A percentile compares a stretch with the other conserved stretches of the same genome.
Evolutionary conservation across 2,888 invertebrate species (phyloP).

Genomic region (Leptopilina myrica): DNA sequence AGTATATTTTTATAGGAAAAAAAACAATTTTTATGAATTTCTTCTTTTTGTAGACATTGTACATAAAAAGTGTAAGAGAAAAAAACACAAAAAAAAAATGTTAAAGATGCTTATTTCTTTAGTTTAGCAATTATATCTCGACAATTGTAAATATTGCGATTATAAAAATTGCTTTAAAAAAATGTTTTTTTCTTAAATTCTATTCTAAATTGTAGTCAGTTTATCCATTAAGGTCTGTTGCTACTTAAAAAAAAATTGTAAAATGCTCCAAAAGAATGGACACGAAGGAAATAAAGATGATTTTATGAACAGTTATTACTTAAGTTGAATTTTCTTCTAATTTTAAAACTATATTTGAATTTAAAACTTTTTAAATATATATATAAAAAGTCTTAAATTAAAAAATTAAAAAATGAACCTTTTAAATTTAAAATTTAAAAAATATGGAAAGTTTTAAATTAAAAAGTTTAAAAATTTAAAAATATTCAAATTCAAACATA

Average conservation of each 20-base stretch:
- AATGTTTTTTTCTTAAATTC: not conserved
- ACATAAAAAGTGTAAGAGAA: not conserved
- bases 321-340: not conserved
- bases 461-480: too few species aligned
- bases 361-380: too few species aligned
- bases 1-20: constrained; percentile 24
- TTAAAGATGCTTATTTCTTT: not conserved
- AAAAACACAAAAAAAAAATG: not conserved
- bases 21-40: not conserved
- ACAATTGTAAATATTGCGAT: not conserved
- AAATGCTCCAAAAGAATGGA: not conserved
- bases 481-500: too few species aligned
- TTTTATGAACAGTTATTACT: not conserved
- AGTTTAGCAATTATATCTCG: not conserved
- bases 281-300: not conserved
- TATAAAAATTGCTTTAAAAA: not conserved
- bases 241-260: constrained; percentile 11
- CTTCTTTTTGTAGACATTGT: not conserved
- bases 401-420: too few species aligned
- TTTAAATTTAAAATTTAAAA: too few species aligned
- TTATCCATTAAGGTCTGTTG: not conserved
- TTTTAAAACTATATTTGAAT: not conserved
- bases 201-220: not conserved
- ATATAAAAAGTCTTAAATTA: too few species aligned
- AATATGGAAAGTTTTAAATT: too few species aligned